phyloP scores from a whole-genome alignment of 1,140 invertebrate species.

The Dolichoris vasculosae region DNA sequence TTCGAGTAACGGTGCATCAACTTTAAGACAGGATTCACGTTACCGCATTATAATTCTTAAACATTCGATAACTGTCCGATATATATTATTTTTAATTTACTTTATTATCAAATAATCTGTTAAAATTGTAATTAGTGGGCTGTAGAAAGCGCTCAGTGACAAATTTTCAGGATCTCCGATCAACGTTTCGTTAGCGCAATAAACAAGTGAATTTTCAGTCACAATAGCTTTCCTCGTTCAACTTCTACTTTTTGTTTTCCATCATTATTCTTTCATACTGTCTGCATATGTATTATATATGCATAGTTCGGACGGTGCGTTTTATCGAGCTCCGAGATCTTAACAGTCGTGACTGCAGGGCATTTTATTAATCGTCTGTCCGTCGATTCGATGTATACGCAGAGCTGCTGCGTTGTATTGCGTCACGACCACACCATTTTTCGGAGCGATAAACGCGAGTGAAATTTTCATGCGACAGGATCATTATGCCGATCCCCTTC shows the following conservation, averaged over 20 bases:
- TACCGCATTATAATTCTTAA: too few species aligned
- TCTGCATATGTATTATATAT: neutral
- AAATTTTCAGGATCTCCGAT: neutral
- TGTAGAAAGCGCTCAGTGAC: too few species aligned
- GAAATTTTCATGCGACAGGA: slow-evolving; percentile 44
- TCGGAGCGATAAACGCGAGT: slow-evolving; percentile 27
- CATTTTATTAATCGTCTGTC: slow-evolving; percentile 47
- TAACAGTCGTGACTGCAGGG: neutral
- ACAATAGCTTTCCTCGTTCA: neutral
- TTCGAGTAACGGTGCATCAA: too few species aligned
- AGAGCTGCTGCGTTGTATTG: neutral
- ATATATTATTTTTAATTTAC: too few species aligned
- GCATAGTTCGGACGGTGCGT: slow-evolving; percentile 14
- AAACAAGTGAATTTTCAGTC: slow-evolving; percentile 2
- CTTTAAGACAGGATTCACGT: too few species aligned
- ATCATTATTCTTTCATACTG: neutral
- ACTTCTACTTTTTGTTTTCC: slow-evolving; percentile 16
- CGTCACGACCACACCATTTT: slow-evolving; percentile 24
- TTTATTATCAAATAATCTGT: too few species aligned
- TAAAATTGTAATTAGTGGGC: too few species aligned
- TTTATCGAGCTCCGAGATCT: slow-evolving; percentile 16
- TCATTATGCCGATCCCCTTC: slow-evolving; percentile 25
- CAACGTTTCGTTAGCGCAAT: neutral
- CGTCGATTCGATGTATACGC: slow-evolving; percentile 30
- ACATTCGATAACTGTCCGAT: too few species aligned